A percentile compares a stretch with the other conserved stretches of the same genome.
These are phyloP conservation scores for Boloria euphrosyne DNA, from an alignment of 2,888 invertebrate species.

Conservation along the genomic window DNA sequence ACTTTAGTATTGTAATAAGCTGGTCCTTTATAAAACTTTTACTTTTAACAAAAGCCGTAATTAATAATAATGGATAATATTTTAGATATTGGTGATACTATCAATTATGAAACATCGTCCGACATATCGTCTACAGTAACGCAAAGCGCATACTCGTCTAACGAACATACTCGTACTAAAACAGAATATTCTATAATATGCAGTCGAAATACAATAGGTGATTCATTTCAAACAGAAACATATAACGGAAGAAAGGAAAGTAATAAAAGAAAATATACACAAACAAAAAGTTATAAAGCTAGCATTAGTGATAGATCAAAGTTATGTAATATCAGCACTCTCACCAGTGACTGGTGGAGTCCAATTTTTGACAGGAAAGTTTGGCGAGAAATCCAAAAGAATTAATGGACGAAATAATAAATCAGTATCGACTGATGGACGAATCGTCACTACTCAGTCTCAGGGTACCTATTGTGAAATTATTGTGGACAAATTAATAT, in stretches of 20 bases:
- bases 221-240: constrained; percentile 24
- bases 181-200: constrained; percentile 54
- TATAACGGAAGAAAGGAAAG: constrained; percentile 1
- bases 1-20: too few relatives aligned
- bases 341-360: constrained; percentile 67
- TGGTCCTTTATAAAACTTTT: too few relatives aligned
- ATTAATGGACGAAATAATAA: constrained; percentile 37
- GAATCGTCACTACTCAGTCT: constrained; percentile 51
- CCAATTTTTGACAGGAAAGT: constrained; percentile 57
- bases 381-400: constrained; percentile 27
- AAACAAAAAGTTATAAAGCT: constrained; percentile 52
- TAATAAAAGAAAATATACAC: constrained; percentile 37
- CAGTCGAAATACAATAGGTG: constrained; percentile 47
- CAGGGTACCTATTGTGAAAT: constrained; percentile 42
- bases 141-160: constrained; percentile 20
- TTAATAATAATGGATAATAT: not conserved
- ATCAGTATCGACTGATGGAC: constrained; percentile 47
- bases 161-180: constrained; percentile 34
- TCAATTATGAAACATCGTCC: constrained; percentile 14
- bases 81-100: constrained; percentile 22
- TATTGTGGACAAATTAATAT: too few relatives aligned
- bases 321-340: constrained; percentile 54
- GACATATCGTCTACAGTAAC: constrained; percentile 11
- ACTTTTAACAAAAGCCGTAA: too few relatives aligned
- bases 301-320: constrained; percentile 49